phyloP scores from a whole-genome alignment of 2,113 vertebrate genomes.

The Macrotis lagotis region DNA sequence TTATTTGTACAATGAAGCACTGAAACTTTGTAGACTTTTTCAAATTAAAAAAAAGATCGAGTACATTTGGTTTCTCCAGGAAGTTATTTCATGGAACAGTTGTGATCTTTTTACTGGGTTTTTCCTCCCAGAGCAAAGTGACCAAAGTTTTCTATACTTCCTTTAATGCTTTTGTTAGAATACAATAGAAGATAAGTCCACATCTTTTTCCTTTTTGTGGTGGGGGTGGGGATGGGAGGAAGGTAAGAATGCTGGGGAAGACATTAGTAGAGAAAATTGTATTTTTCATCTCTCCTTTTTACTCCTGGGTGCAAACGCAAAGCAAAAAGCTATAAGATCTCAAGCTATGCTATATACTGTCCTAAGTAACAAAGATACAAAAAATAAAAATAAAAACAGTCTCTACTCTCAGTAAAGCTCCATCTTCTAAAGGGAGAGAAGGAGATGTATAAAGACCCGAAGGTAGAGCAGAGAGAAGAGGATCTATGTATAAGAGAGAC shows the following conservation, averaged over 20 bases:
- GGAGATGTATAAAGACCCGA: no score
- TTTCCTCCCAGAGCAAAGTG: slow-evolving; percentile 20
- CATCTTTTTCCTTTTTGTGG: neutral
- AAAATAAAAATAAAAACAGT: neutral
- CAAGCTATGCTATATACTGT: neutral
- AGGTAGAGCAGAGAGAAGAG: no score
- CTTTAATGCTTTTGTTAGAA: slow-evolving; percentile 27
- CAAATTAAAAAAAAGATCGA: slow-evolving; percentile 79
- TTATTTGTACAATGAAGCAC: slow-evolving; percentile 76
- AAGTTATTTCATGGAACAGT: slow-evolving; percentile 48
- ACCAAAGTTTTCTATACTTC: slow-evolving; percentile 17
- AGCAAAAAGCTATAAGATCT: neutral
- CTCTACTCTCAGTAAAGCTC: neutral
- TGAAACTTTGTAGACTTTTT: slow-evolving; percentile 78
- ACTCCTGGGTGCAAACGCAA: neutral
- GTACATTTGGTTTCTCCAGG: slow-evolving; percentile 66
- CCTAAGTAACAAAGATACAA: neutral
- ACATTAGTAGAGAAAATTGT: neutral
- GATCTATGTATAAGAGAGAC: no score
- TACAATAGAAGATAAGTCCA: neutral
- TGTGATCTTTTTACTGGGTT: slow-evolving; percentile 47
- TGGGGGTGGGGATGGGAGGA: neutral
- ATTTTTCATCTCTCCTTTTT: neutral
- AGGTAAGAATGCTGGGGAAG: neutral
- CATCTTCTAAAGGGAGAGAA: neutral